These are phyloP conservation scores for Bombus pyrosoma DNA, from an alignment of 1,140 invertebrate genomes.

Conservation along the genomic window DNA sequence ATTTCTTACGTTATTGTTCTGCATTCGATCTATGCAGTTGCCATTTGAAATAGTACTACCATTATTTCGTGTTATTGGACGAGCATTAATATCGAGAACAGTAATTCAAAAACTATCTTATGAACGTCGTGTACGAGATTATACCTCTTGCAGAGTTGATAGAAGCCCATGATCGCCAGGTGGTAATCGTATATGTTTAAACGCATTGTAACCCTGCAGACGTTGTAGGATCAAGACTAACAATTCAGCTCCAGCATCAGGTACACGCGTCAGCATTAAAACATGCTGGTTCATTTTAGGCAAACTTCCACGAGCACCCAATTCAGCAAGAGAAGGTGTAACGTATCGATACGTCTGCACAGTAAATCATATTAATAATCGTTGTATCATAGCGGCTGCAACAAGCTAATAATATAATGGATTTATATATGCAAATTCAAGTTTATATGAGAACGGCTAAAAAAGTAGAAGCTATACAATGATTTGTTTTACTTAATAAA, in stretches of 20 bases:
- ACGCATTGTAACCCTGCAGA: constrained; percentile 85
- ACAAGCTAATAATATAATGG: not conserved
- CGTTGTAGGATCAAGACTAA: constrained; percentile 86
- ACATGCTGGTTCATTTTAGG: constrained; percentile 82
- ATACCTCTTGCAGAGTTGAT: constrained; percentile 81
- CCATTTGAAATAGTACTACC: not conserved
- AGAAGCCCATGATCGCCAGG: constrained; percentile 78
- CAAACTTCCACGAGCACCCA: constrained; percentile 76
- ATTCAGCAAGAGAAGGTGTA: constrained; percentile 84
- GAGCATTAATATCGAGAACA: not conserved
- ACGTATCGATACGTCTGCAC: constrained; percentile 73
- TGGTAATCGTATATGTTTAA: constrained; percentile 84
- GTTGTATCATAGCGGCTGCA: not conserved
- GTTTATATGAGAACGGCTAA: not conserved
- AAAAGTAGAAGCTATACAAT: too few relatives aligned
- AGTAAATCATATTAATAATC: constrained; percentile 17
- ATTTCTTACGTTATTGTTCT: constrained; percentile 7
- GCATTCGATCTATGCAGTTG: not conserved
- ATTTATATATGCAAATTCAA: not conserved
- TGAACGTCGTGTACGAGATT: not conserved
- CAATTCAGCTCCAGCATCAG: constrained; percentile 86
- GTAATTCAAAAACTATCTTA: not conserved
- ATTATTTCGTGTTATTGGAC: not conserved
- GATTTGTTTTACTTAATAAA: too few relatives aligned
- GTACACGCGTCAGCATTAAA: constrained; percentile 86